Evolutionary conservation across 53 echinoderm and acorn worm species (phyloP).

Genomic region (Temnopleurus reevesii): DNA sequence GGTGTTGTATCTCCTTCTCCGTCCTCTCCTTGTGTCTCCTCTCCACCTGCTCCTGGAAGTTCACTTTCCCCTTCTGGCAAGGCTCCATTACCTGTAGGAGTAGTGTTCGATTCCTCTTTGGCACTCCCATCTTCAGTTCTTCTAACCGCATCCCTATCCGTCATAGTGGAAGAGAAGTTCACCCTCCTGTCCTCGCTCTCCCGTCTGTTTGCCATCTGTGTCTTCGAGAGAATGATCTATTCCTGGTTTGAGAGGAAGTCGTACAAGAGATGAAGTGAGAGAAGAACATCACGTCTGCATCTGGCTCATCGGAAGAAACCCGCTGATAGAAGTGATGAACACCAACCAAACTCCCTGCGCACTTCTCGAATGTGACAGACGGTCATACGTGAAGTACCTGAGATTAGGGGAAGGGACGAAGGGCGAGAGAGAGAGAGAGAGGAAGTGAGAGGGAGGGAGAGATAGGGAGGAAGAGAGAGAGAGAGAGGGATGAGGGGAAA

Average conservation of each 20-base stretch:
- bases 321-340: not conserved
- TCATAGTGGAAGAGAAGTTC: not conserved
- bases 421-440: not conserved
- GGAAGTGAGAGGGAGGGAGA: not conserved
- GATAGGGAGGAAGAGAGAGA: too few species aligned
- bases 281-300: not conserved
- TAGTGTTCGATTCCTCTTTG: not conserved
- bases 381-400: not conserved
- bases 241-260: not conserved
- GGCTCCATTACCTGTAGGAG: not conserved
- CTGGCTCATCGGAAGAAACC: not conserved
- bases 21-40: not conserved
- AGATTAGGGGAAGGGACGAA: not conserved
- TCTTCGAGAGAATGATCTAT: not conserved
- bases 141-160: not conserved
- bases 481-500: too few species aligned
- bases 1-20: not conserved
- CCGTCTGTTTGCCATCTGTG: not conserved
- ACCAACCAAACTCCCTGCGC: not conserved
- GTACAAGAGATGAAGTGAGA: not conserved
- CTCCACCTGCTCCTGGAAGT: not conserved
- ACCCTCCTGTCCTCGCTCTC: conserved; percentile 8
- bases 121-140: not conserved
- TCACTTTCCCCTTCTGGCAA: not conserved
- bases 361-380: not conserved